Base-by-base conservation (phyloP, 2,888 invertebrate species). In the Eristalis tenax region DNA sequence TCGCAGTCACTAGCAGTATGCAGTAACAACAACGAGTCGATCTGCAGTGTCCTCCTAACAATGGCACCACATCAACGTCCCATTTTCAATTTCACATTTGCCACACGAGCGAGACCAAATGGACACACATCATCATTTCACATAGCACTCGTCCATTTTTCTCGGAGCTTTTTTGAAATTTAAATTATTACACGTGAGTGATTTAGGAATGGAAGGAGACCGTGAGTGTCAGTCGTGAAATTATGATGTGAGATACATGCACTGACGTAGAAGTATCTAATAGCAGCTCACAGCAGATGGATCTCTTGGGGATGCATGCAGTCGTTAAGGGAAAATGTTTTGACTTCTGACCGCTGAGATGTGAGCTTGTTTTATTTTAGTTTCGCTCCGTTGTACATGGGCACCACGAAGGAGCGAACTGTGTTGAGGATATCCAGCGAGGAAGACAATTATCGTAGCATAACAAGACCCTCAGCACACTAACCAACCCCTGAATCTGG, bases 51-150 rank as follows among this genome's bases (percentile, higher is more conserved):
- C 61, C 63, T 70, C 50, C 56, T 74, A 50, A 57, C 18, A 83
- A 75, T 79, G 56, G 70, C 64, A 61, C 65, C 64, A 73, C 79
- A 79, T 79, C 50, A 79, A 75, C 74, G 74, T 43, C 70, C 43
- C 71, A 76, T 84, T 84, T 74, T 38, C 66, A 43, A 65, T 68
- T 18, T 65, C 70, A 63, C 63, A 71, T 56, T 32, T 22, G 57
- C 50, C 61, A 59, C 63, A 75, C 43, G 70, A 61, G 75, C 28
- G 75, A 10, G 32, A 80, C 75, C 66, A 80, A 84, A 84, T 84
- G 79, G 79, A 70, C 66, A 75, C 56, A 69, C 80, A 84, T 84
- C 84, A 84, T 76, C 84, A 80, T 80, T 84, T 80, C 70, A 66
- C 75, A 75, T 80, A 71, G 63, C 80, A 80, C 73, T 80, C 69